A percentile compares a stretch with the other conserved stretches of the same genome.
These are phyloP conservation scores for Nyctereutes procyonoides DNA, from an alignment of 2,113 vertebrate genomes.

Conservation along the genomic window DNA sequence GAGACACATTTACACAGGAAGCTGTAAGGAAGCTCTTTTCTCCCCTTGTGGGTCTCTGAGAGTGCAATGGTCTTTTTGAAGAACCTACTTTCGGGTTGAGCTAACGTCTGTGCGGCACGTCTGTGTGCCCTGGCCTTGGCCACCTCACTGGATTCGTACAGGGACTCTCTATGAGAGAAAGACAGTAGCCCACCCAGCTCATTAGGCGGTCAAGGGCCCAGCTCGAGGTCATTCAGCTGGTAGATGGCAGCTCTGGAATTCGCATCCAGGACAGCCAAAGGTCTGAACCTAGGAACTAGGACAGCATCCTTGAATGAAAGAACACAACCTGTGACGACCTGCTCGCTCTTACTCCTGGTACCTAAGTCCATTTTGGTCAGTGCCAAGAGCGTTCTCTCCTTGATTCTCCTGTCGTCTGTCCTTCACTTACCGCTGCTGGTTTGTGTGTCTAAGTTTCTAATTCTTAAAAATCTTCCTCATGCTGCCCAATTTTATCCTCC, in stretches of 20 bases:
- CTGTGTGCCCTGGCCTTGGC: too few species aligned
- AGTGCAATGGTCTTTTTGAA: not conserved
- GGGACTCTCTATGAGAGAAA: not conserved
- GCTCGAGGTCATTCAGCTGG: not conserved
- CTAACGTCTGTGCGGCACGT: not conserved
- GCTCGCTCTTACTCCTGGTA: not conserved
- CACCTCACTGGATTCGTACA: not conserved
- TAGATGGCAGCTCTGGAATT: not conserved
- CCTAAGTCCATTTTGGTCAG: not conserved
- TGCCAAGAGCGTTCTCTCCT: not conserved
- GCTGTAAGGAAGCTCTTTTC: not conserved
- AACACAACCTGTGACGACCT: too few species aligned
- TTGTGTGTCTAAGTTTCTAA: not conserved
- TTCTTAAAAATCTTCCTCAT: not conserved
- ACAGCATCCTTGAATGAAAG: not conserved
- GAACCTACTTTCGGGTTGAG: not conserved
- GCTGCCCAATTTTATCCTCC: not conserved
- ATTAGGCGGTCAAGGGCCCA: not conserved
- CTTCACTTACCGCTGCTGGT: rapidly evolving
- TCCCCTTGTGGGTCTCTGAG: not conserved
- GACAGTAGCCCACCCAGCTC: rapidly evolving
- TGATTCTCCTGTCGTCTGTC: not conserved
- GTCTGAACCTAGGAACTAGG: not conserved
- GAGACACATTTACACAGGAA: not conserved
- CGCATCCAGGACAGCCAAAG: not conserved